Conservation (phyloP, 1,140 invertebrate species). For the Lordiphosa stackelbergi region DNA sequence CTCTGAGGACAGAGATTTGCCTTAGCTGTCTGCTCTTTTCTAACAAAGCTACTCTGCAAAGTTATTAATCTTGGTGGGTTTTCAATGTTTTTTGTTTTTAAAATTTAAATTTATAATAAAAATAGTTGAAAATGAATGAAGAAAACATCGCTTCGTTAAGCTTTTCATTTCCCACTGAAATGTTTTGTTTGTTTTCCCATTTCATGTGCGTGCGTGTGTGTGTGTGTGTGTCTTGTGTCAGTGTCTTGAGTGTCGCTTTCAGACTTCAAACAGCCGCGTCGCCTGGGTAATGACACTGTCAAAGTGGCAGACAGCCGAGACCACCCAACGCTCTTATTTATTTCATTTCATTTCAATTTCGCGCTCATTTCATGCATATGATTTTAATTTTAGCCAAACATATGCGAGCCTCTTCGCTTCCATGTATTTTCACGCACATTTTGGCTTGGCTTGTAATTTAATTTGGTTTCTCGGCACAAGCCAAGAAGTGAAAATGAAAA, state of each 20-base stretch:
- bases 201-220: constrained; percentile 11
- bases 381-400: constrained; percentile 68
- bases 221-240: neutral
- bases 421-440: constrained; percentile 14
- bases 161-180: constrained; percentile 2
- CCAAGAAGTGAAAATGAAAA: constrained; percentile 46
- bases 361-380: constrained; percentile 74
- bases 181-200: neutral
- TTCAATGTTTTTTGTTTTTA: no score
- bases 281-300: no score
- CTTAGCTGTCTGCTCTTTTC: no score
- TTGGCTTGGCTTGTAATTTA: constrained; percentile 57
- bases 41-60: no score
- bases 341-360: constrained; percentile 73
- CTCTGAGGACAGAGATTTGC: no score
- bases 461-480: constrained; percentile 33
- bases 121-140: no score
- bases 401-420: constrained; percentile 7
- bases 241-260: no score
- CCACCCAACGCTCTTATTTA: constrained; percentile 31
- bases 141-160: constrained; percentile 9
- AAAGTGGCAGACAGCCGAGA: no score
- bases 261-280: no score
- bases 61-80: no score
- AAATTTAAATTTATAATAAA: no score